Evolutionary conservation across 2,797 vertebrate species (phyloP).

Genomic region (Saxicola maurus): DNA sequence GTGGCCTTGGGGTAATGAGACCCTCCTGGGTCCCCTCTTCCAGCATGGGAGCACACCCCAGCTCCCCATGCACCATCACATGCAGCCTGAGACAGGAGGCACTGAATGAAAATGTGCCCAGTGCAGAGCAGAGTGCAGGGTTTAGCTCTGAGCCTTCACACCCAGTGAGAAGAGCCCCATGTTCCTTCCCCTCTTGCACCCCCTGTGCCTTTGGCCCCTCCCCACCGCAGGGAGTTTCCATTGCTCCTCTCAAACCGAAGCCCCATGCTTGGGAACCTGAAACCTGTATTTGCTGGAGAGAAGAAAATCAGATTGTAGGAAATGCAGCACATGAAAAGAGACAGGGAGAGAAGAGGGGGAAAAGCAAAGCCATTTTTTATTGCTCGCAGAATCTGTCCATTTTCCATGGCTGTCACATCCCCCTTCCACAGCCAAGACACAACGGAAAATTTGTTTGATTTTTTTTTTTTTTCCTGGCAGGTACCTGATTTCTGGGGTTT

Average conservation of each 20-base stretch:
- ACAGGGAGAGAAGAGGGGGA: background rate
- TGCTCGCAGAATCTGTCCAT: background rate
- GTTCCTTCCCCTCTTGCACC: background rate
- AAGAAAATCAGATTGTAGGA: conserved; percentile 31
- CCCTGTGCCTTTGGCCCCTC: background rate
- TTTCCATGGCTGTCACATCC: conserved; percentile 52
- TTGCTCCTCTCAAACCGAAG: conserved; percentile 36
- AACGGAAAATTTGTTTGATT: conserved; percentile 22
- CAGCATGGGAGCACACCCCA: background rate
- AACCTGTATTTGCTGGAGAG: conserved; percentile 2
- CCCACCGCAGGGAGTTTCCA: conserved; percentile 17
- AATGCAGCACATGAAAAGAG: background rate
- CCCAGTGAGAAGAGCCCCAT: background rate
- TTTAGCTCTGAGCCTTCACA: background rate
- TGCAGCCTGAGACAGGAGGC: background rate
- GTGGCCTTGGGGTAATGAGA: background rate
- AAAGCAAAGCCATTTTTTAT: background rate
- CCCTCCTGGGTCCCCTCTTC: background rate
- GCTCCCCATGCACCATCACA: background rate
- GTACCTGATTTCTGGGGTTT: background rate
- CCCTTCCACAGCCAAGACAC: conserved; percentile 23
- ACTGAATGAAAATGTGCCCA: accelerated
- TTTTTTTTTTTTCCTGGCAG: conserved; percentile 36
- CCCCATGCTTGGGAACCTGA: background rate
- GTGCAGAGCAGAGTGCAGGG: accelerated